Evolutionary conservation across 2,113 vertebrate genomes (phyloP), one percentile per base, ranked within the genome.

Genomic region (Gasterosteus aculeatus): DNA sequence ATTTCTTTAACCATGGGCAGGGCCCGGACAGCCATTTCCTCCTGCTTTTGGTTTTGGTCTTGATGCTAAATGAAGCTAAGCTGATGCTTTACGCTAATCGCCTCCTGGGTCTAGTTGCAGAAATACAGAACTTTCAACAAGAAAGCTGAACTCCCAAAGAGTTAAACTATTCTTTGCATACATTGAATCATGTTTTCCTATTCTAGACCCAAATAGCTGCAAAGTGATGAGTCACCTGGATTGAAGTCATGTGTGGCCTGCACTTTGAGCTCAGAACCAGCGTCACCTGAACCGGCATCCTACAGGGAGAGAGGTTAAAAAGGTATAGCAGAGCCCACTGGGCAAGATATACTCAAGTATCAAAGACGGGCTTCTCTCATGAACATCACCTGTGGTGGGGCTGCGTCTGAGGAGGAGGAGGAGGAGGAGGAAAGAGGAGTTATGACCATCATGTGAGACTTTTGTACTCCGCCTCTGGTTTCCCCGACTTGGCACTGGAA

Each of bases 231-330:
- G 4, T 82, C 65, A 99, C 98, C 97, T 93, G 96, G 91, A 82
- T 41, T 78, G 78, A 98, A 99, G 91, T 99, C 96, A 87, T 97
- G 93, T 69, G 96, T 71, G 29, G 92, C 96, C 69, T 97, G 72
- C 66, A 96, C 96, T 57, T 94, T 94, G n/a, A 96, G 88, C 41
- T 64, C 87, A 78, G 65, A 9, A 26, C 59, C 39, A 10, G 47
- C 46, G 81, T 62, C 75, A 19, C 66, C 69, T 22, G 75, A 49
- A 22, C 39, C 26, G 1, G 38, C 42, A 12, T 11, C 49, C 93
- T 95, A 65, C 7, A 70, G 56, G 74, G 60, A 82, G 7, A 58
- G 6, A 66, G 38, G 2, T 39, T 22, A 41, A 35, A 7, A 38
- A 38, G 35, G 35, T n/a, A 33, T 16, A 44, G 75, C 62, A 73